Base-by-base conservation (phyloP, 1,140 invertebrate genomes). In the Pygmarrhopalites habei region DNA sequence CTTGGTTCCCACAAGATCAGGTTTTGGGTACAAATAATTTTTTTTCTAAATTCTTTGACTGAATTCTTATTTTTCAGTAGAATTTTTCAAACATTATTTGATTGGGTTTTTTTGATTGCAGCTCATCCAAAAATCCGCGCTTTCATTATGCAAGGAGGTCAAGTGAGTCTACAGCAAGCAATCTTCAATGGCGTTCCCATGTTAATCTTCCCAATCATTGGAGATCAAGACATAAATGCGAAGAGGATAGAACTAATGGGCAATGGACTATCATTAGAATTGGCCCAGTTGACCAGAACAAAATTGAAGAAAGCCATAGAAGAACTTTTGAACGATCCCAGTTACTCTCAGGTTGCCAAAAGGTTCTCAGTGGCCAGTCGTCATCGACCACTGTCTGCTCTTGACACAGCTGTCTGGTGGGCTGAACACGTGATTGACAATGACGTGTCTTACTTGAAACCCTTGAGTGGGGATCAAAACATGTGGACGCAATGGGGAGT, bases 71-170 rank as follows among this genome's bases (percentile, higher is more conserved):
- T 49, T 23, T 15, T 49, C 10, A 10, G 7, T 49, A n/a, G 23
- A n/a, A 7, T 49, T n/a, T 19, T 49, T n/a, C 46, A 49, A 49
- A 12, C 10, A 14, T 49, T 49, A 10, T 49, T 49, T 49, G 10
- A 10, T 12, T 23, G 5, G 46, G 10, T 12, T 49, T 49, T n/a
- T 23, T 21, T 49, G 12, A 49, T 14, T 49, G 7, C 23, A 63
- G 65, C 46, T 29, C 65, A 67, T 41, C 57, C 62, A 10, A 67
- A 57, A 47, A 64, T 64, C 43, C 12, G 46, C 21, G 61, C 14
- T 14, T 64, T 67, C 35, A 60, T 67, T 7, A 56, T 26, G 28
- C 61, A 64, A 26, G 62, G 56, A 52, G 65, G 62, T 21, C 35
- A 51, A 2, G 28, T 67, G n/a, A 55, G 56, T 21, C 60, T 60